phyloP scores from a whole-genome alignment of 1,140 invertebrate genomes.

The Tetragnatha versicolor region DNA sequence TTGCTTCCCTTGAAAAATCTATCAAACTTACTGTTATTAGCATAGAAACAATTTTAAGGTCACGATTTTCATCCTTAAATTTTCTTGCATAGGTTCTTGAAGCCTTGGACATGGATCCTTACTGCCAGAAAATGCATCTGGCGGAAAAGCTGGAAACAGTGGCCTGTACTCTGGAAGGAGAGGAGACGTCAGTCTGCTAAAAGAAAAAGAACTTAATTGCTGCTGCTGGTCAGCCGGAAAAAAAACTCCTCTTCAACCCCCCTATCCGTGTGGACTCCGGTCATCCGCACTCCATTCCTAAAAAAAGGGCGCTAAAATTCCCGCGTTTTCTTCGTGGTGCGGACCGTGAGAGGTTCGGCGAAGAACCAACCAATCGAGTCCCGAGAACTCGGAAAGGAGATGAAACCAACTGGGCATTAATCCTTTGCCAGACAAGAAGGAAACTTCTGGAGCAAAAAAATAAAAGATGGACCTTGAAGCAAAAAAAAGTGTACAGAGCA shows the following conservation, averaged over 20 bases:
- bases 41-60: too few species aligned
- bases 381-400: not conserved
- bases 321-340: not conserved
- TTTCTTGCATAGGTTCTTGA: constrained; percentile 70
- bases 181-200: constrained; percentile 60
- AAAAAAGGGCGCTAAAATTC: too few species aligned
- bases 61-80: too few species aligned
- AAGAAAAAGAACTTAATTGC: not conserved
- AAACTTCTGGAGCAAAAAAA: not conserved
- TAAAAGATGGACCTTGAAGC: not conserved
- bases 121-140: constrained; percentile 86
- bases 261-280: constrained; percentile 9
- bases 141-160: constrained; percentile 89
- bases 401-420: constrained; percentile 7
- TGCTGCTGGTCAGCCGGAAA: constrained; percentile 48
- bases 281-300: constrained; percentile 30
- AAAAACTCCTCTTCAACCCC: not conserved
- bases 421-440: not conserved
- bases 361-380: not conserved
- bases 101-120: constrained; percentile 78
- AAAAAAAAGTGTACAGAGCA: not conserved
- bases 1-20: too few species aligned
- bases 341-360: not conserved
- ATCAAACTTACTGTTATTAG: too few species aligned
- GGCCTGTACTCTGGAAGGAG: constrained; percentile 80